phyloP scores from a whole-genome alignment of 2,113 vertebrate genomes.

The Gallinago media region DNA sequence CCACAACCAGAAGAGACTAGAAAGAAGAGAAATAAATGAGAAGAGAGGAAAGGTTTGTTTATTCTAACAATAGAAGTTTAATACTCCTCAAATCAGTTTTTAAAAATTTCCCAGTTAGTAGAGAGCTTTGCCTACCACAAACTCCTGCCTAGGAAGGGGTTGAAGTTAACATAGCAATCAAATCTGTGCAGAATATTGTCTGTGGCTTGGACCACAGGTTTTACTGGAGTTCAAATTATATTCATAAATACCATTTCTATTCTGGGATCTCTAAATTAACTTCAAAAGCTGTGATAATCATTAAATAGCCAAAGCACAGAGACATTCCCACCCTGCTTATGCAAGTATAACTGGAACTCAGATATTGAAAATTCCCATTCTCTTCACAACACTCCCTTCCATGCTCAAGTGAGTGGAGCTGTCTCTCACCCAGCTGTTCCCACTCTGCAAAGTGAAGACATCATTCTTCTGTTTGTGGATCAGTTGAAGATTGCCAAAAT shows the following conservation, averaged over 20 bases:
- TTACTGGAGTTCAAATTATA: neutral
- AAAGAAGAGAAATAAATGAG: neutral
- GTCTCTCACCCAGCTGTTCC: neutral
- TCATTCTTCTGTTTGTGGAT: neutral
- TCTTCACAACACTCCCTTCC: neutral
- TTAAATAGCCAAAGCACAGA: neutral
- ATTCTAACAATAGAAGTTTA: neutral
- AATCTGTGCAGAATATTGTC: neutral
- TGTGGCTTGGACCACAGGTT: neutral
- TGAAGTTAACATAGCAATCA: neutral
- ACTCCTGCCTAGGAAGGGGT: neutral
- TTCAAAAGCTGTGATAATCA: neutral
- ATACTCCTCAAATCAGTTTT: neutral
- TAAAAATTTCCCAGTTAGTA: rapidly evolving
- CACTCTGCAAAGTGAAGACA: rapidly evolving
- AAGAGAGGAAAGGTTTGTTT: neutral
- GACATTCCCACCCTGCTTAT: neutral
- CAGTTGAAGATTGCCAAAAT: neutral
- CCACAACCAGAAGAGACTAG: neutral
- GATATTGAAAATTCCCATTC: neutral
- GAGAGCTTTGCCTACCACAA: neutral
- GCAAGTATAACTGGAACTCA: neutral
- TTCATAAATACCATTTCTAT: neutral
- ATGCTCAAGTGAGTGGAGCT: neutral
- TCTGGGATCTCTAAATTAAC: neutral